Conservation (phyloP, 2,888 invertebrate genomes). For the Bombylius major region DNA sequence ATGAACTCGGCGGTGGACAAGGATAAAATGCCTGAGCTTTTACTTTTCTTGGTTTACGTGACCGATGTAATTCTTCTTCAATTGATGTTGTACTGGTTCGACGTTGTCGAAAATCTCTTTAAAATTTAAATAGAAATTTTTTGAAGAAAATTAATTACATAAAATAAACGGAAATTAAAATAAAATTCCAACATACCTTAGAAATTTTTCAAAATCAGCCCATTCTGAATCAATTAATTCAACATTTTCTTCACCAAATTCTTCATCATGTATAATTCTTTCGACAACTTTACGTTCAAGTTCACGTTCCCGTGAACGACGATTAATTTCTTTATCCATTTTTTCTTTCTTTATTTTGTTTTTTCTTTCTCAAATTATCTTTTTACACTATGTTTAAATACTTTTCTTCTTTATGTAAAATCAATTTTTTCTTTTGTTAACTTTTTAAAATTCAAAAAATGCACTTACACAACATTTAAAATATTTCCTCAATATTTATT, state of each 20-base stretch:
- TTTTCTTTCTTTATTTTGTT: background rate
- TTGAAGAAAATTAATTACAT: background rate
- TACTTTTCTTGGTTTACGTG: conserved; percentile 26
- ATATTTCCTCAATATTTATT: too few species aligned
- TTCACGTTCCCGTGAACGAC: conserved; percentile 5
- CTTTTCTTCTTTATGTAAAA: too few species aligned
- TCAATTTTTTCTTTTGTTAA: too few species aligned
- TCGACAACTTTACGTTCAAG: conserved; percentile 19
- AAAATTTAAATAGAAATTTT: background rate
- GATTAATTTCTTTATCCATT: conserved; percentile 15
- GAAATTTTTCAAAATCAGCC: conserved; percentile 35
- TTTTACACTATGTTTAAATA: background rate
- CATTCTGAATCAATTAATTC: conserved; percentile 35
- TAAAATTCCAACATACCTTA: conserved; percentile 13
- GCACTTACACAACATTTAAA: too few species aligned
- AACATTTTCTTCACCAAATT: conserved; percentile 36
- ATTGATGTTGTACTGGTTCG: conserved; percentile 30
- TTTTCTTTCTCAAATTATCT: too few species aligned
- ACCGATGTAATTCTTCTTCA: conserved; percentile 30
- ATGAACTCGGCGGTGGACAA: conserved; percentile 29
- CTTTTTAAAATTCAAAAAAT: too few species aligned
- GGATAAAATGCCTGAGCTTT: conserved; percentile 35
- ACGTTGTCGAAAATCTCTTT: conserved; percentile 31
- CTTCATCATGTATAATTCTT: conserved; percentile 33
- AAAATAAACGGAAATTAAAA: background rate